These are phyloP conservation scores for Antrozous pallidus DNA, from an alignment of 2,797 vertebrate species.

Conservation along the genomic window DNA sequence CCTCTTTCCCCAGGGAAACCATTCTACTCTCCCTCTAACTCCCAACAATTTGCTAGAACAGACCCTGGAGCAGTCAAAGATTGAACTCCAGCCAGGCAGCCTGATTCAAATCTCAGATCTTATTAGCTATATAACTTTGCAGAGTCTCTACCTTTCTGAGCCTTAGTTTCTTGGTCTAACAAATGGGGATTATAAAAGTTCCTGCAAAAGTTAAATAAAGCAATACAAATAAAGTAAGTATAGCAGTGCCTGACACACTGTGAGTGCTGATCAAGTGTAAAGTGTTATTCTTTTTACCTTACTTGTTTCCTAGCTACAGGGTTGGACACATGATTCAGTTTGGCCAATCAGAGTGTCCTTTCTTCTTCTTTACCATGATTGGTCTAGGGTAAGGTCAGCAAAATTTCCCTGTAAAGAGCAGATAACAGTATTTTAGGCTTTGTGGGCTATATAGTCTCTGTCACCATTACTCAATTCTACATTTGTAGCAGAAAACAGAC, in stretches of 20 bases:
- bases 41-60: not conserved
- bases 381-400: not conserved
- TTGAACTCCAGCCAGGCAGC: not conserved
- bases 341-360: not conserved
- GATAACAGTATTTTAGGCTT: slow-evolving; percentile 8
- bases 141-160: not conserved
- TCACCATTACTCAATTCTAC: not conserved
- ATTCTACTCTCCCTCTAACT: not conserved
- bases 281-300: not conserved
- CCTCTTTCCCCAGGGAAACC: not conserved
- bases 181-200: not conserved
- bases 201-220: not conserved
- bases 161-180: not conserved
- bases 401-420: slow-evolving; percentile 6
- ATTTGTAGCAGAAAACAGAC: not conserved
- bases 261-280: not conserved
- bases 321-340: not conserved
- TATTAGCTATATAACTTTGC: not conserved
- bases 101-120: not conserved
- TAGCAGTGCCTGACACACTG: not conserved
- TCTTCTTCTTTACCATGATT: not conserved
- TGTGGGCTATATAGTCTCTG: not conserved
- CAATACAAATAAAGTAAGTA: not conserved
- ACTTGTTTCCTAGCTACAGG: not conserved
- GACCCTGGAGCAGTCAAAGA: not conserved